Base-by-base conservation (phyloP, 1,140 invertebrate genomes). In the Drosophila chauvacae region DNA sequence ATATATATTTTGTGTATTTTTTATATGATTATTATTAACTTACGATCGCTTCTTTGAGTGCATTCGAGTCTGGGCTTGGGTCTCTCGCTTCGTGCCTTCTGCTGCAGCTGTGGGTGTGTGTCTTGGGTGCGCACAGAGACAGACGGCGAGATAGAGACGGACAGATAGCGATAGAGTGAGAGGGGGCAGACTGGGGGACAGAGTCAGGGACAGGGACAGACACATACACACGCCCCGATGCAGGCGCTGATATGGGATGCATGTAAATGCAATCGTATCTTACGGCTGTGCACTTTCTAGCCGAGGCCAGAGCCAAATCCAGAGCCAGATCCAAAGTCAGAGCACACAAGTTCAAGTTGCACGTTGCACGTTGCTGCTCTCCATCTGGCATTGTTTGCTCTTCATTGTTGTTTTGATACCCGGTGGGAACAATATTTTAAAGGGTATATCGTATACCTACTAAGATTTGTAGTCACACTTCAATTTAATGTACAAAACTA, bases 261-360 rank as follows among this genome's bases (percentile, higher is more conserved):
- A 90, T 90, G 85, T 90, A 90, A 90, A 90, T 90, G 85, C 86
- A 90, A 90, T 90, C 85, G 85, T 90, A 90, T 90, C 85, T 90
- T 90, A 90, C 85, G 85, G 86, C 85, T 85, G 81, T 90, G 85
- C 86, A 90, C 85, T 90, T 90, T 90, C 85, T 85, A 90, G 85
- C 81, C 78, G 69, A 48, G 42, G 42, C 50, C 71, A 77, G 18
- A 55, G 59, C 42, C 73, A 61, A 14, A 59, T 50, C 35, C 63
- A 53, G 30, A 61, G 53, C 53, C 60, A 74, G 37, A 73, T 50
- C 70, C 70, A 76, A 75, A 53, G 72, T 58, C 53, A 51, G 62
- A 76, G 62, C 63, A 76, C 64, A 88, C 64, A 88, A 88, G 84
- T 88, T 88, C 84, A 88, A 88, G 84, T 88, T 90, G 79, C 74